Evolutionary conservation across 2,113 vertebrate species (phyloP).

Genomic region (Gambusia holbrooki): DNA sequence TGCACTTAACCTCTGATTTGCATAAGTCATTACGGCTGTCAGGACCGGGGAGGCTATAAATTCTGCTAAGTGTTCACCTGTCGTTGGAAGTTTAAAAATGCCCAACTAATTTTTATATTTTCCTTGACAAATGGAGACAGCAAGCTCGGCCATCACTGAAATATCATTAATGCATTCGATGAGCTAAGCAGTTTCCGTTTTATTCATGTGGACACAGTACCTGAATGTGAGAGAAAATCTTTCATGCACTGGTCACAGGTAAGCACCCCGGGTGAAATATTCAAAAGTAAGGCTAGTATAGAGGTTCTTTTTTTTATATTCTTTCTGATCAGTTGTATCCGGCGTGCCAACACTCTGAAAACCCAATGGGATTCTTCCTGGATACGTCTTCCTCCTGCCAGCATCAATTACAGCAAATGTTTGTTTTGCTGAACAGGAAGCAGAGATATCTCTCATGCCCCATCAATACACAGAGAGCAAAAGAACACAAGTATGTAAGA

Average conservation of each 20-base stretch:
- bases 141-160: constrained; percentile 38
- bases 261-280: background rate
- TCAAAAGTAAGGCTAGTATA: background rate
- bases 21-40: constrained; percentile 79
- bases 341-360: constrained; percentile 14
- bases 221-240: constrained; percentile 26
- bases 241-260: constrained; percentile 6
- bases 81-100: constrained; percentile 67
- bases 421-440: constrained; percentile 52
- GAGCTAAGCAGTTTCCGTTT: constrained; percentile 57
- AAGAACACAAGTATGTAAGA: constrained; percentile 47
- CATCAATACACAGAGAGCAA: constrained; percentile 62
- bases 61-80: constrained; percentile 69
- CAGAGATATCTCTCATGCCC: constrained; percentile 31
- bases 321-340: constrained; percentile 1
- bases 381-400: constrained; percentile 42
- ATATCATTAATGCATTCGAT: constrained; percentile 61
- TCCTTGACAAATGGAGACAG: constrained; percentile 73
- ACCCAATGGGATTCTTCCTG: constrained; percentile 29
- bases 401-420: constrained; percentile 66
- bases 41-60: constrained; percentile 71
- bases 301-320: background rate
- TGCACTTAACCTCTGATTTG: constrained; percentile 77
- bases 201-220: constrained; percentile 30
- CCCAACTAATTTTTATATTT: constrained; percentile 71